These are phyloP conservation scores for Ethmia dodecea DNA, from an alignment of 2,888 invertebrate species.

Conservation along the genomic window DNA sequence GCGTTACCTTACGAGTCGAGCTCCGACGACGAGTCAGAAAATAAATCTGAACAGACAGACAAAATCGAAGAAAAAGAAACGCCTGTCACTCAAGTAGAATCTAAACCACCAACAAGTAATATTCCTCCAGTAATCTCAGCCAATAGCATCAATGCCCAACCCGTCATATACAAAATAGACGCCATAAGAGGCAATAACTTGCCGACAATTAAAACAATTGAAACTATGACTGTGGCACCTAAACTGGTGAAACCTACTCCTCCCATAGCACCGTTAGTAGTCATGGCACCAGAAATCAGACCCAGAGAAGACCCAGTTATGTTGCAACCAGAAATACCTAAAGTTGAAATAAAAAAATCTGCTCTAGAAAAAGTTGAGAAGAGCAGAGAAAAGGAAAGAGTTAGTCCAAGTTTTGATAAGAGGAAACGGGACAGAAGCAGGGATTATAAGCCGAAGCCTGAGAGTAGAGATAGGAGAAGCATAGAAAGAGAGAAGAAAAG, in stretches of 20 bases:
- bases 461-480: conserved; percentile 38
- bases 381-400: conserved; percentile 18
- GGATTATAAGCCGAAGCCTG: conserved; percentile 43
- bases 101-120: conserved; percentile 32
- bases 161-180: conserved; percentile 56
- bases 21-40: conserved; percentile 79
- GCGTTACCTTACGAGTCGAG: conserved; percentile 87
- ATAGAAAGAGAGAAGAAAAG: conserved; percentile 30
- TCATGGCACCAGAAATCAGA: conserved; percentile 21
- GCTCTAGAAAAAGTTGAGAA: conserved; percentile 16
- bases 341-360: conserved; percentile 18
- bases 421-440: conserved; percentile 31
- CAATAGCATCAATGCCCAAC: background rate
- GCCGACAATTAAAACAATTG: conserved; percentile 23
- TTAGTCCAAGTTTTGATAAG: conserved; percentile 36
- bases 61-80: conserved; percentile 22
- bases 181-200: conserved; percentile 36
- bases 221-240: conserved; percentile 7
- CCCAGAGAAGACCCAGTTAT: conserved; percentile 11
- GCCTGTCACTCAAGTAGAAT: conserved; percentile 23
- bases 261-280: background rate
- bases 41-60: conserved; percentile 29
- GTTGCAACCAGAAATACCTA: conserved; percentile 15
- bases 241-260: conserved; percentile 9
- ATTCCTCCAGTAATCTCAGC: background rate